A percentile compares a stretch with the other conserved stretches of the same genome.
Conservation (phyloP, 2,113 vertebrate genomes). For the Martes martes region DNA sequence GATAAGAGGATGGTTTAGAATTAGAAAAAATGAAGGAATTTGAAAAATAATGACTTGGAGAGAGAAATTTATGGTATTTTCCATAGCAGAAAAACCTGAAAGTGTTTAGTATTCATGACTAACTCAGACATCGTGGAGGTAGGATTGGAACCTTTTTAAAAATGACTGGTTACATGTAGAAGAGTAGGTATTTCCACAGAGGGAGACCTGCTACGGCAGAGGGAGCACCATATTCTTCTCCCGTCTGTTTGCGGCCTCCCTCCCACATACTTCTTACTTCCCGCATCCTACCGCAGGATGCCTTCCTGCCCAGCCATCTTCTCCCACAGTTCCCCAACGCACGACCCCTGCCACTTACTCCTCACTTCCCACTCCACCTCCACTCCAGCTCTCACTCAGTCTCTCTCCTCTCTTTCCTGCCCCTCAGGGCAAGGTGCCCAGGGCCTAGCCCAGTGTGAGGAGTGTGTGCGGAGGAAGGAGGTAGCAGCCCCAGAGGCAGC, state of each 20-base stretch:
- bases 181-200: not conserved
- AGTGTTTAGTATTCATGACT: not conserved
- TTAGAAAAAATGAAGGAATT: not conserved
- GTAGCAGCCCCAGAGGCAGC: not conserved
- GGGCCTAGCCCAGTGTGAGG: rapidly evolving
- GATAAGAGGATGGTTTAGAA: not conserved
- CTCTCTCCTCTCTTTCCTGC: not conserved
- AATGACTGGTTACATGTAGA: not conserved
- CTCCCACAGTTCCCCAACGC: not conserved
- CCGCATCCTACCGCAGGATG: not conserved
- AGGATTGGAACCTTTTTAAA: not conserved
- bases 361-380: not conserved
- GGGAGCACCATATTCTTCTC: not conserved
- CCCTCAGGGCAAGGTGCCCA: not conserved
- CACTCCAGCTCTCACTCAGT: not conserved
- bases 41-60: slow-evolving; percentile 4
- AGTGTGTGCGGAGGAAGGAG: not conserved
- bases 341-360: not conserved
- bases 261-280: not conserved
- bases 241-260: not conserved
- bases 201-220: not conserved
- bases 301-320: not conserved
- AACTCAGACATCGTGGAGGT: not conserved
- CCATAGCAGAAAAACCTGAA: not conserved
- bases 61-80: not conserved